Conservation (phyloP, 2,888 invertebrate genomes). For the Timandra comae region DNA sequence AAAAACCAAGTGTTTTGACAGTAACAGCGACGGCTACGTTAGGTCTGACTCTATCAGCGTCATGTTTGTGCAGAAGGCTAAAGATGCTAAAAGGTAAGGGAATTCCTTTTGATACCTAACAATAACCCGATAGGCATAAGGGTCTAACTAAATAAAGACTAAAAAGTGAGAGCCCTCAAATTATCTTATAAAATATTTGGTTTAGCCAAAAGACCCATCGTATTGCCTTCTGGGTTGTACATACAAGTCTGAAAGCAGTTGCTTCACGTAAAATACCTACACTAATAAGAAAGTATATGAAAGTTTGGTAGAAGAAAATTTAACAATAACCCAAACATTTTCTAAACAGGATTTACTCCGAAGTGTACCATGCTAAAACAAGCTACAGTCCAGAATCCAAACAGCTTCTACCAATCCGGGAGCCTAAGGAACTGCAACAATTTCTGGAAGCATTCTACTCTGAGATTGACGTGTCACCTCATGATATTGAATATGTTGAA, state of each 20-base stretch:
- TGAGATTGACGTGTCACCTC: slow-evolving; percentile 80
- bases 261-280: too few relatives aligned
- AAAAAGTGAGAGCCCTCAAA: too few relatives aligned
- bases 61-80: slow-evolving; percentile 81
- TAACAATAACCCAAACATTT: too few relatives aligned
- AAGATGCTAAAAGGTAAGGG: slow-evolving; percentile 72
- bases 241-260: too few relatives aligned
- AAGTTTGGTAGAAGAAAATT: too few relatives aligned
- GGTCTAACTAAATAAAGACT: too few relatives aligned
- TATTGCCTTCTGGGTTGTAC: too few relatives aligned
- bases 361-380: slow-evolving; percentile 82
- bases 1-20: slow-evolving; percentile 91
- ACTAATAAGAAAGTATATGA: too few relatives aligned
- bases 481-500: slow-evolving; percentile 83
- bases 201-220: too few relatives aligned
- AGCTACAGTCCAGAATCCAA: slow-evolving; percentile 13
- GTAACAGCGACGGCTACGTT: slow-evolving; percentile 84
- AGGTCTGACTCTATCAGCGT: slow-evolving; percentile 84
- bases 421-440: slow-evolving; percentile 43
- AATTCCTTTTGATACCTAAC: too few relatives aligned
- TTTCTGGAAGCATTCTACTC: slow-evolving; percentile 74
- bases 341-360: slow-evolving; percentile 78
- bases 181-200: too few relatives aligned
- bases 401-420: slow-evolving; percentile 22
- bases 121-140: too few relatives aligned